Conservation (phyloP, 2,888 invertebrate genomes). For the Tineola bisselliella region DNA sequence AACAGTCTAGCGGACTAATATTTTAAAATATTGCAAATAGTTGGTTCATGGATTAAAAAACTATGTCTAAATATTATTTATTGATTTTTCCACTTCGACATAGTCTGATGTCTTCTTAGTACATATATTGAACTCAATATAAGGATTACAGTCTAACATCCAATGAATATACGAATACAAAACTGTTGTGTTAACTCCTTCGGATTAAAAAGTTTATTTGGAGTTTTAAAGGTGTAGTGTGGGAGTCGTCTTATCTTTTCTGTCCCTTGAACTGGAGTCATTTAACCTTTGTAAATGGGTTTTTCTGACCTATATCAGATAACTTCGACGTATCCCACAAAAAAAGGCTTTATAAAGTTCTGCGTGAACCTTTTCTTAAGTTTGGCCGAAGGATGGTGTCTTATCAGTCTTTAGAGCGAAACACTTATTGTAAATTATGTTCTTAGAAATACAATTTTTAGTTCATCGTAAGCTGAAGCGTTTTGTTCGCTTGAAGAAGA, state of each 20-base stretch:
- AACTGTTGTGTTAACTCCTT: neutral
- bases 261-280: constrained; percentile 2
- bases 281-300: constrained; percentile 16
- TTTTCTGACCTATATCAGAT: constrained; percentile 24
- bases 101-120: no score
- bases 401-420: constrained; percentile 39
- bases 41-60: no score
- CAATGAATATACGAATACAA: neutral
- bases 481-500: neutral
- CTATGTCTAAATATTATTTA: no score
- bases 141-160: neutral
- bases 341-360: constrained; percentile 35
- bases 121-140: neutral
- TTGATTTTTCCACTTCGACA: no score
- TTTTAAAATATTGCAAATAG: no score
- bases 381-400: constrained; percentile 35
- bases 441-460: constrained; percentile 1
- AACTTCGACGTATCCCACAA: constrained; percentile 48
- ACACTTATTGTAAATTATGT: constrained; percentile 59
- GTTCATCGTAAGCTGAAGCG: neutral
- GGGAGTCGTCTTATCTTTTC: constrained; percentile 1
- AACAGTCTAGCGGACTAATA: no score
- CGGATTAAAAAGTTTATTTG: neutral
- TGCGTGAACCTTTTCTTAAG: constrained; percentile 25
- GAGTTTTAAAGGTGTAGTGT: neutral